phyloP scores from a whole-genome alignment of 2,888 invertebrate species.

The Drosophila recens region DNA sequence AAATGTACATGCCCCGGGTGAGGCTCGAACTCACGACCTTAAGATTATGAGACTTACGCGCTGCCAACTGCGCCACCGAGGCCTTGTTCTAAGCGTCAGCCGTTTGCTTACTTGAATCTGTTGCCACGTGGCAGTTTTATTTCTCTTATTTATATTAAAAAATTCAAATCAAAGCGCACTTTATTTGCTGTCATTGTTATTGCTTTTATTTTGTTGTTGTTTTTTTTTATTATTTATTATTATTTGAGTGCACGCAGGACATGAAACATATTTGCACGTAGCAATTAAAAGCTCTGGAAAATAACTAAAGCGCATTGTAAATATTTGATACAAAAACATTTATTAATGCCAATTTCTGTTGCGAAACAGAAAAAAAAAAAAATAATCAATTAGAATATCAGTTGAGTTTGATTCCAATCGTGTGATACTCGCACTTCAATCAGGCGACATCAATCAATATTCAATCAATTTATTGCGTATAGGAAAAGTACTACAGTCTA shows the following conservation, averaged over 20 bases:
- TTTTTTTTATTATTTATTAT: background rate
- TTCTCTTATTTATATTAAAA: background rate
- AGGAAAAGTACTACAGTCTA: conserved; percentile 18
- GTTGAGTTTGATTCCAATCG: conserved; percentile 19
- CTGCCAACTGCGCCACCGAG: conserved; percentile 86
- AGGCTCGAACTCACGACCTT: conserved; percentile 85
- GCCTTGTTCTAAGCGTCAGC: conserved; percentile 57
- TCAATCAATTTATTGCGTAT: conserved; percentile 28
- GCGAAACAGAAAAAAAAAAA: conserved; percentile 4
- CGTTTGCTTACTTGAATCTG: conserved; percentile 34
- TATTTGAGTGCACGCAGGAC: conserved; percentile 11
- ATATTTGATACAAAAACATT: conserved; percentile 14
- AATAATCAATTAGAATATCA: conserved; percentile 22
- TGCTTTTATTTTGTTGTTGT: background rate
- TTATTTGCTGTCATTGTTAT: conserved; percentile 2
- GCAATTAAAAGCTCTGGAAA: conserved; percentile 28
- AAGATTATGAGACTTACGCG: conserved; percentile 86
- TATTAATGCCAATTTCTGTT: conserved; percentile 15
- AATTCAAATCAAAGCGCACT: conserved; percentile 4
- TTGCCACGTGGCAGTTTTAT: conserved; percentile 57
- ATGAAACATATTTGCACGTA: conserved; percentile 50
- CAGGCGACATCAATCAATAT: conserved; percentile 9
- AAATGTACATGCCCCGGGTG: conserved; percentile 82
- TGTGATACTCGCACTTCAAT: conserved; percentile 19
- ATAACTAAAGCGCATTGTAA: conserved; percentile 17